These are phyloP conservation scores for Acanthaster planci DNA, from an alignment of 35 echinoderm and acorn worm genomes.

Conservation along the genomic window DNA sequence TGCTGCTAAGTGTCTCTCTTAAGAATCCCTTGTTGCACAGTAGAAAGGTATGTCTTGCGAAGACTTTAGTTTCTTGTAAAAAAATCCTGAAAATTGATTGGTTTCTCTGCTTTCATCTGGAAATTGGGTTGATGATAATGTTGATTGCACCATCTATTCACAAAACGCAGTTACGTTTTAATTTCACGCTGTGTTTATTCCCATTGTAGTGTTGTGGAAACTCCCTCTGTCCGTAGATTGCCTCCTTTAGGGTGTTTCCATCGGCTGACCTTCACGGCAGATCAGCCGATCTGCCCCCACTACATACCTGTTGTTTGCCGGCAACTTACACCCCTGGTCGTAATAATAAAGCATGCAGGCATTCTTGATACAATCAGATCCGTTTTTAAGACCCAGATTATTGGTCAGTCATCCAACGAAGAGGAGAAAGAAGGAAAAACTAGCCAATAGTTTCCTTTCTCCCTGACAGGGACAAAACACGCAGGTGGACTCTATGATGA, in stretches of 20 bases:
- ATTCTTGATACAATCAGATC: conserved; percentile 1
- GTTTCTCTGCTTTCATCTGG: too few species aligned
- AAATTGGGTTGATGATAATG: too few species aligned
- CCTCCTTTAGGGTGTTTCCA: not conserved
- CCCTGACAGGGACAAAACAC: not conserved
- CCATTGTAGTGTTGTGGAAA: not conserved
- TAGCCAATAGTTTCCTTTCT: not conserved
- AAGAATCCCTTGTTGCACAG: too few species aligned
- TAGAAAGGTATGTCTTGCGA: too few species aligned
- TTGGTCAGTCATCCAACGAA: not conserved
- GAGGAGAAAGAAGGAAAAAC: not conserved
- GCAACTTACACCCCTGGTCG: not conserved
- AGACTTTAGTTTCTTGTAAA: too few species aligned
- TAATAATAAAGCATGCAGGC: not conserved
- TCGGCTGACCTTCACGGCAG: conserved; percentile 16
- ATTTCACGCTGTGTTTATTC: conserved; percentile 19
- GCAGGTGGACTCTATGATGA: not conserved
- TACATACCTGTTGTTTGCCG: not conserved
- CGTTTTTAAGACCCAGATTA: conserved; percentile 7
- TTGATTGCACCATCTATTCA: too few species aligned
- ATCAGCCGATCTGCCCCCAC: not conserved
- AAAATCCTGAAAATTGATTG: too few species aligned
- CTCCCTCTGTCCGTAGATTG: not conserved
- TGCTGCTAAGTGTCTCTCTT: too few species aligned
- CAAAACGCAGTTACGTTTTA: not conserved